Conservation (phyloP, 30 jellyfish, hydroid and myxozoan species). For the Aurelia sp. region DNA sequence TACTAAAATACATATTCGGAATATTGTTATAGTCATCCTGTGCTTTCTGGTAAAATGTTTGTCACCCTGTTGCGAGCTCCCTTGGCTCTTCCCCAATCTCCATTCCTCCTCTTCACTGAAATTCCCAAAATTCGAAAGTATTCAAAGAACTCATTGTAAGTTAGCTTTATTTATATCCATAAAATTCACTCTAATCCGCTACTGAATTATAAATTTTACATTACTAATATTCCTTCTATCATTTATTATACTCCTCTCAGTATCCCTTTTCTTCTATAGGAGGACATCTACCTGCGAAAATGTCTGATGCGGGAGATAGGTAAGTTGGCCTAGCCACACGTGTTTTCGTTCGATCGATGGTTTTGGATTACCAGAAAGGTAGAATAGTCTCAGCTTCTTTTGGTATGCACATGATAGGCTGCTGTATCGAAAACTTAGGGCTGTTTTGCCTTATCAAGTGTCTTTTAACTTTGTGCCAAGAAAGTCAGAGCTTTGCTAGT, state of each 20-base stretch:
- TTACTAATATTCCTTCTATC: not conserved
- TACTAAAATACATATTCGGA: not conserved
- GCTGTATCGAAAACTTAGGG: too few relatives aligned
- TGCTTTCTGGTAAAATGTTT: too few relatives aligned
- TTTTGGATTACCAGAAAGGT: too few relatives aligned
- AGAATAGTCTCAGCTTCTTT: too few relatives aligned
- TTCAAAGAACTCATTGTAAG: conserved; percentile 26
- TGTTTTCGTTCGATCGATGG: not conserved
- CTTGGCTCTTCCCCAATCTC: conserved; percentile 21
- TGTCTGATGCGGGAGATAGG: conserved; percentile 99
- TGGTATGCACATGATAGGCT: too few relatives aligned
- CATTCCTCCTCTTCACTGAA: conserved; percentile 15
- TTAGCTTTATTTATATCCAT: not conserved
- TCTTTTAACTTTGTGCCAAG: too few relatives aligned
- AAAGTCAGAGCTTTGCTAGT: too few relatives aligned
- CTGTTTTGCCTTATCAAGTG: too few relatives aligned
- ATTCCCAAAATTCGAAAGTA: not conserved
- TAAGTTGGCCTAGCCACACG: conserved; percentile 67
- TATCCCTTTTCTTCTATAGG: conserved; percentile 45
- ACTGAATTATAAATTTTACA: not conserved
- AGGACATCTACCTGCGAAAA: conserved; percentile 94
- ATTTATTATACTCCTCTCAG: not conserved
- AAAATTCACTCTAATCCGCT: not conserved
- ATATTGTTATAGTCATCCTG: not conserved
- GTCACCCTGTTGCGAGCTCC: too few relatives aligned